phyloP scores from a whole-genome alignment of 2,113 vertebrate genomes.

The Catharus fuscescens region DNA sequence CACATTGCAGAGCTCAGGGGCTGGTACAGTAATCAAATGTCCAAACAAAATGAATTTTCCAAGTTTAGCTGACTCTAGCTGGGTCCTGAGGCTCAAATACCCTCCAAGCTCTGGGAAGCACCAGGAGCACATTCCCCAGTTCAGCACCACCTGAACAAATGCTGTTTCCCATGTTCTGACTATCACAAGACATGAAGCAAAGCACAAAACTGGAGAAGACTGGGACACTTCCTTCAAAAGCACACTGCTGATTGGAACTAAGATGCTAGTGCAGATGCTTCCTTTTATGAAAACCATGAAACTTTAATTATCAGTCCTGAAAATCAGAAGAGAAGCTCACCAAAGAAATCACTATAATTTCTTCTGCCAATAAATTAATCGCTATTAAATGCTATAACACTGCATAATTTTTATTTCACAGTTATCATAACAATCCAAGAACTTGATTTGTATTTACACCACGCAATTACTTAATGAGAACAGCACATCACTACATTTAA shows the following conservation, averaged over 20 bases:
- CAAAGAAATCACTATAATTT: neutral
- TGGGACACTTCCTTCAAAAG: neutral
- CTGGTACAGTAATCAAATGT: fast-evolving
- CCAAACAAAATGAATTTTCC: fast-evolving
- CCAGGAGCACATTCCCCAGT: neutral
- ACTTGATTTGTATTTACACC: neutral
- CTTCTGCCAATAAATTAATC: neutral
- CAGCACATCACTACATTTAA: neutral
- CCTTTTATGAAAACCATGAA: neutral
- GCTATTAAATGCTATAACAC: neutral
- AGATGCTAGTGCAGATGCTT: neutral
- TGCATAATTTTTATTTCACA: neutral
- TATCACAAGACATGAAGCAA: fast-evolving
- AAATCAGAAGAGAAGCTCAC: neutral
- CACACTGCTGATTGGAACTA: neutral
- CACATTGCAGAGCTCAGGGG: neutral
- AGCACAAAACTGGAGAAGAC: neutral
- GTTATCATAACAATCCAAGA: constrained; percentile 12
- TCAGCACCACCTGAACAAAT: neutral
- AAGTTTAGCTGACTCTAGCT: neutral
- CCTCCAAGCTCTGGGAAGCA: neutral
- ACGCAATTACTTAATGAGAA: neutral
- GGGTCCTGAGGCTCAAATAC: neutral
- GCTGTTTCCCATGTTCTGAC: fast-evolving
- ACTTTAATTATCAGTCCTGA: neutral